A percentile compares a stretch with the other conserved stretches of the same genome.
Evolutionary conservation across 2,113 vertebrate species (phyloP).

Genomic region (Ia io): DNA sequence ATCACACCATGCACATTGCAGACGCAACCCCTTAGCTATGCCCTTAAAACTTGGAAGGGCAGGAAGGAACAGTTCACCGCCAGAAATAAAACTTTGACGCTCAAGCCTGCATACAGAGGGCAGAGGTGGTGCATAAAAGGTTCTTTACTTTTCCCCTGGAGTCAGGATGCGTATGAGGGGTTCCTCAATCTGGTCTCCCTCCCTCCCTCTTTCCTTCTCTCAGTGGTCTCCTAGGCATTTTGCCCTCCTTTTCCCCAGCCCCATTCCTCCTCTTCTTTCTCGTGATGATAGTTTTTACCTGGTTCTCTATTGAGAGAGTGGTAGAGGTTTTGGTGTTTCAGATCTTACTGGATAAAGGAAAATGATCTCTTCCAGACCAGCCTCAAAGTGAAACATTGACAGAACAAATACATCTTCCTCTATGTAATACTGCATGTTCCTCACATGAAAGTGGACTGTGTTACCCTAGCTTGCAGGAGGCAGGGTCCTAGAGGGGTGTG

Average conservation of each 20-base stretch:
- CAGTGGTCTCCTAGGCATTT: background rate
- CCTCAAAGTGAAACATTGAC: background rate
- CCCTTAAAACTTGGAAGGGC: constrained; percentile 57
- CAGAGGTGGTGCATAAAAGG: background rate
- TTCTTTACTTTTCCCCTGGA: background rate
- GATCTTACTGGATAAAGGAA: background rate
- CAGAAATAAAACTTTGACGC: constrained; percentile 46
- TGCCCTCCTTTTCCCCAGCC: no score
- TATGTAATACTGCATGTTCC: background rate
- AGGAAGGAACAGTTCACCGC: constrained; percentile 8
- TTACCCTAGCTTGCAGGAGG: background rate
- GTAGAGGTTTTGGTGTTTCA: background rate
- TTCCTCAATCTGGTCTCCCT: background rate
- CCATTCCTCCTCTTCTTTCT: background rate
- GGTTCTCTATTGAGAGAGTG: background rate
- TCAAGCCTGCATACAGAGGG: background rate
- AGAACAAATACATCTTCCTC: background rate
- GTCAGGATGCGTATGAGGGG: background rate
- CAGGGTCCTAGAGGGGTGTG: background rate
- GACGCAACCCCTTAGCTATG: background rate
- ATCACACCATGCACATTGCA: background rate
- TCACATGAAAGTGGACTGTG: background rate
- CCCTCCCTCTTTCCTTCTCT: background rate
- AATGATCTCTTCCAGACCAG: background rate
- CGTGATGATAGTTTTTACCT: background rate